These are phyloP conservation scores for Lampris megalopsis DNA, from an alignment of 2,113 vertebrate species.

Conservation along the genomic window DNA sequence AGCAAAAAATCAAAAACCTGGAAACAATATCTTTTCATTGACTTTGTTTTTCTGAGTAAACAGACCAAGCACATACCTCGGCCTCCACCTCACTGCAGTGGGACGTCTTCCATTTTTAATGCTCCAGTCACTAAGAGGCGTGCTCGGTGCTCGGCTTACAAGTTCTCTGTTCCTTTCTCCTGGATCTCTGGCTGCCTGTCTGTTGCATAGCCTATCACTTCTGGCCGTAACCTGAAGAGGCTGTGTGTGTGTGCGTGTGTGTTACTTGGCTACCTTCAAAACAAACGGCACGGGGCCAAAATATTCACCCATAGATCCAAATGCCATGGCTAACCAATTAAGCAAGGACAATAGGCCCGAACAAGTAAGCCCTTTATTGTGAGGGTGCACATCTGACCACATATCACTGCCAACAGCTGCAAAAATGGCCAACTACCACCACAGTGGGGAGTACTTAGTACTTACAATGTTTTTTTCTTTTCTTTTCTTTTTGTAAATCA, in stretches of 20 bases:
- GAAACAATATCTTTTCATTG: constrained; percentile 12
- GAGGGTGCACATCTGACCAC: too few relatives aligned
- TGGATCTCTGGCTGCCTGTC: constrained; percentile 16
- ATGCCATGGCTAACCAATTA: background rate
- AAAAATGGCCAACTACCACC: background rate
- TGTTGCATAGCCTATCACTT: background rate
- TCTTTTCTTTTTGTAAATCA: background rate
- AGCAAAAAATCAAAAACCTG: constrained; percentile 10
- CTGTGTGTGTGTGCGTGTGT: constrained; percentile 9
- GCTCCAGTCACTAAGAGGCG: constrained; percentile 44
- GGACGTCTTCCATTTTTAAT: constrained; percentile 75
- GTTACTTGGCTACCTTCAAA: constrained; percentile 67
- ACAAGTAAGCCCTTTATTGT: background rate
- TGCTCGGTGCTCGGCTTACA: constrained; percentile 63
- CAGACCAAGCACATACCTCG: constrained; percentile 18
- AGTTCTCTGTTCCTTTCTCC: constrained; percentile 45
- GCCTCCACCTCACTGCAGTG: background rate
- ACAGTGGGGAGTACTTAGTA: background rate
- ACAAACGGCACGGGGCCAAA: constrained; percentile 29
- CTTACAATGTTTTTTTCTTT: background rate
- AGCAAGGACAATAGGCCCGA: background rate
- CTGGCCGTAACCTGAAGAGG: constrained; percentile 60
- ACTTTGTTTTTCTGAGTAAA: constrained; percentile 40
- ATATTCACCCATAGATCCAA: background rate
- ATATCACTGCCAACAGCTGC: background rate